A percentile compares a stretch with the other conserved stretches of the same genome.
Conservation (phyloP, 2,888 invertebrate genomes). For the Epirrita christyi region DNA sequence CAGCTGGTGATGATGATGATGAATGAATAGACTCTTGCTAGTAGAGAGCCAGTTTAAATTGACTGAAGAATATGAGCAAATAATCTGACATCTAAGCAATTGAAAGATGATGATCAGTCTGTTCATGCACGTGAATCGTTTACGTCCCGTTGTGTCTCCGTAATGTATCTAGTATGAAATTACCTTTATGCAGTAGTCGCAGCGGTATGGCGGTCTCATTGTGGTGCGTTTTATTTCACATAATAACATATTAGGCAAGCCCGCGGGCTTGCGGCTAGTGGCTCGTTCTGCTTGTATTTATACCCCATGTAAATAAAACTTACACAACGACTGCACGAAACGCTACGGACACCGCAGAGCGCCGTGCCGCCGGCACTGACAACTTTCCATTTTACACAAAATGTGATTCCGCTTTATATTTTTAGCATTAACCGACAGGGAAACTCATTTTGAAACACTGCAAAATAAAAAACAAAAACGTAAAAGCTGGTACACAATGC, state of each 20-base stretch:
- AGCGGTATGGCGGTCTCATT: conserved; percentile 49
- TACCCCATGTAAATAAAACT: conserved; percentile 74
- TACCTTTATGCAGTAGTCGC: conserved; percentile 15
- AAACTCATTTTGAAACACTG: conserved; percentile 40
- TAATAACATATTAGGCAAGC: conserved; percentile 76
- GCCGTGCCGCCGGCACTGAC: conserved; percentile 34
- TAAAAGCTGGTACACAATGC: conserved; percentile 34
- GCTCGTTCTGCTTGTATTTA: conserved; percentile 59
- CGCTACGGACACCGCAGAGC: conserved; percentile 42
- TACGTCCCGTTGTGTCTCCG: neutral
- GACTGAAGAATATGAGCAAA: too few relatives aligned
- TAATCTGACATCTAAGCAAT: too few relatives aligned
- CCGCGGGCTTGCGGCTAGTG: conserved; percentile 56
- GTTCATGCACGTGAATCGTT: too few relatives aligned
- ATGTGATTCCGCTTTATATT: conserved; percentile 44
- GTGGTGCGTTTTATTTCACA: conserved; percentile 74
- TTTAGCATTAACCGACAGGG: conserved; percentile 35
- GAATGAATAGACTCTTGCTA: too few relatives aligned
- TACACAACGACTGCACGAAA: conserved; percentile 61
- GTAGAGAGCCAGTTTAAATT: too few relatives aligned
- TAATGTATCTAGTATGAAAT: conserved; percentile 1
- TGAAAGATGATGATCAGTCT: too few relatives aligned
- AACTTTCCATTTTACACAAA: conserved; percentile 48
- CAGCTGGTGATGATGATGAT: too few relatives aligned
- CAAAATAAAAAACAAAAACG: conserved; percentile 35